Conservation (phyloP, 2,113 vertebrate genomes). For the Malaclemys terrapin region DNA sequence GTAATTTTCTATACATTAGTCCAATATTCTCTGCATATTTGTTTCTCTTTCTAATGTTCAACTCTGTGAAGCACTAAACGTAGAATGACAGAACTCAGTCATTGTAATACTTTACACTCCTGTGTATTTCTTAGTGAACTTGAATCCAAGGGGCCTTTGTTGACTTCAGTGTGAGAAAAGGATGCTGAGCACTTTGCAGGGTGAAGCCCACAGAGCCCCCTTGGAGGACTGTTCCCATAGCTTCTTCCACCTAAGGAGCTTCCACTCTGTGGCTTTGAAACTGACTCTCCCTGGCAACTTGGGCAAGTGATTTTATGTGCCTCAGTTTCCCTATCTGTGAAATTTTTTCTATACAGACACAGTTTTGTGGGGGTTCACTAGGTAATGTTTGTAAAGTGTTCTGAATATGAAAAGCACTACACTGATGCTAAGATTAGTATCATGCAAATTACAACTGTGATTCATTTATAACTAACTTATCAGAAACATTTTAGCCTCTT, state of each 20-base stretch:
- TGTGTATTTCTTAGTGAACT: background rate
- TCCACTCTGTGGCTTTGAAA: background rate
- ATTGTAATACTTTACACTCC: background rate
- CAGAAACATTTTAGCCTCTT: background rate
- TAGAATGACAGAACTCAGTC: background rate
- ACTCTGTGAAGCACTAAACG: background rate
- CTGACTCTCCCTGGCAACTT: background rate
- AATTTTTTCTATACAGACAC: background rate
- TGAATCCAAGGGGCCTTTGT: background rate
- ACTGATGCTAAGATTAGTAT: background rate
- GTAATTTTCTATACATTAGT: background rate
- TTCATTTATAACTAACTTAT: background rate
- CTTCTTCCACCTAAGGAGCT: background rate
- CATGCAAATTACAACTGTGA: background rate
- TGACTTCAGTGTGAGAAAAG: background rate
- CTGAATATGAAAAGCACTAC: background rate
- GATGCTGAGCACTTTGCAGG: background rate
- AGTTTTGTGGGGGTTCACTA: background rate
- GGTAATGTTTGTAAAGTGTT: background rate
- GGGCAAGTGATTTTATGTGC: background rate
- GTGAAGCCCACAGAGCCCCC: background rate
- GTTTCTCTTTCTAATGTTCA: background rate
- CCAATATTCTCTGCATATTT: background rate
- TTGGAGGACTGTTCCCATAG: background rate
- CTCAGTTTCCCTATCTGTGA: background rate